Conservation (phyloP, 2,888 invertebrate species). For the Colletes collaris region DNA sequence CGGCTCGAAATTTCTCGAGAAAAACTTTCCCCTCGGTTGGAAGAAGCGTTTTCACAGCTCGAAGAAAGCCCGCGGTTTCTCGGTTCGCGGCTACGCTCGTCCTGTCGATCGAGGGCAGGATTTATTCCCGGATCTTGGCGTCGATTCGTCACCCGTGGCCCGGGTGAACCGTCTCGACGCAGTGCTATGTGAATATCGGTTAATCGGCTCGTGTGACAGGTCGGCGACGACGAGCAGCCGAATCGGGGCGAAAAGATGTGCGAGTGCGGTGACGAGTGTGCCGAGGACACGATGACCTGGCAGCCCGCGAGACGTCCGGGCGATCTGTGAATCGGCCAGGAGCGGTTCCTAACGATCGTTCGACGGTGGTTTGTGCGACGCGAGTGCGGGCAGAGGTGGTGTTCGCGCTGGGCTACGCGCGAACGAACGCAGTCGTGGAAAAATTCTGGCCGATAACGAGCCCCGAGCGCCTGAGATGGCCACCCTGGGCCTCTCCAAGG, state of each 20-base stretch:
- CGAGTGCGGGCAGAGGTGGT: no score
- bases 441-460: conserved; percentile 71
- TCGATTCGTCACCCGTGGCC: not conserved
- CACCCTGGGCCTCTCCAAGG: conserved; percentile 97
- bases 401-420: conserved; percentile 11
- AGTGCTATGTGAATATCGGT: conserved; percentile 7
- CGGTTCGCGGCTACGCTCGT: no score
- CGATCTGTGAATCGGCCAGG: conserved; percentile 40
- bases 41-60: no score
- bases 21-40: not conserved
- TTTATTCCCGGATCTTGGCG: not conserved
- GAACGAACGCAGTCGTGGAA: conserved; percentile 54
- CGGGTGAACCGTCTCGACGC: not conserved
- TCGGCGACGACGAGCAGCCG: conserved; percentile 1
- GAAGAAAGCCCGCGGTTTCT: no score
- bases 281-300: conserved; percentile 68
- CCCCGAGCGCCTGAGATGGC: conserved; percentile 87
- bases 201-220: conserved; percentile 13
- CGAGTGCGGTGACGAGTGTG: conserved; percentile 78
- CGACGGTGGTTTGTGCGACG: not conserved
- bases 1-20: conserved; percentile 28
- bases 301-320: conserved; percentile 35
- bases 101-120: not conserved
- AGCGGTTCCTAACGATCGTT: not conserved
- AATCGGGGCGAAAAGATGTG: conserved; percentile 70